A percentile compares a stretch with the other conserved stretches of the same genome.
Evolutionary conservation across 2,113 vertebrate genomes (phyloP).

Genomic region (Ahaetulla prasina): DNA sequence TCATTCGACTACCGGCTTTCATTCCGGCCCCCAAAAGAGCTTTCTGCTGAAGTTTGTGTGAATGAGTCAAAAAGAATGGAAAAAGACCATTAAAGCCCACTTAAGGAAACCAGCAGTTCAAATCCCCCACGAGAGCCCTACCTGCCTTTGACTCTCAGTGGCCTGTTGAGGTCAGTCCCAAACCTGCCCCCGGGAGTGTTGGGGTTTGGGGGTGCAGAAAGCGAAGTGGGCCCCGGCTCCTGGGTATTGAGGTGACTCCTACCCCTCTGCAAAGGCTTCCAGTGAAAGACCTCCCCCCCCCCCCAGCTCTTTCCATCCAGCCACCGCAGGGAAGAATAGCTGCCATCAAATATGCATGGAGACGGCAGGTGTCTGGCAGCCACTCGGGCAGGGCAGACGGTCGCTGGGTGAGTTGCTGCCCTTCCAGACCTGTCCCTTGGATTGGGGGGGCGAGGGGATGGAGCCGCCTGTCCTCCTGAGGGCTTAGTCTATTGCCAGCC

Average conservation of each 20-base stretch:
- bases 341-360: constrained; percentile 86
- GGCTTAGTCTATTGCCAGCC: not conserved
- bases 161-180: not conserved
- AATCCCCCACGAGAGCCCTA: not conserved
- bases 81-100: not conserved
- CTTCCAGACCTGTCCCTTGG: not conserved
- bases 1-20: not conserved
- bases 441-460: not conserved
- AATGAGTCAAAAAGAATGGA: not conserved
- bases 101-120: not conserved
- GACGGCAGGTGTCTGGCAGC: not conserved
- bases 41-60: not conserved
- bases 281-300: constrained; percentile 31
- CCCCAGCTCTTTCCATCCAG: constrained; percentile 53
- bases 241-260: rapidly evolving
- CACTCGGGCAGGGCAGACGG: not conserved
- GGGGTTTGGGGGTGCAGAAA: not conserved
- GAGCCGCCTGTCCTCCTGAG: rapidly evolving
- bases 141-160: not conserved
- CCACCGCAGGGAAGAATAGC: constrained; percentile 75
- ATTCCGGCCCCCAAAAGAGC: not conserved
- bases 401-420: rapidly evolving
- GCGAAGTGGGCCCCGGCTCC: not conserved
- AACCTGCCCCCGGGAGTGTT: not conserved
- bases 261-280: not conserved